Conservation (phyloP, 2,888 invertebrate species). For the Agelastica alni region DNA sequence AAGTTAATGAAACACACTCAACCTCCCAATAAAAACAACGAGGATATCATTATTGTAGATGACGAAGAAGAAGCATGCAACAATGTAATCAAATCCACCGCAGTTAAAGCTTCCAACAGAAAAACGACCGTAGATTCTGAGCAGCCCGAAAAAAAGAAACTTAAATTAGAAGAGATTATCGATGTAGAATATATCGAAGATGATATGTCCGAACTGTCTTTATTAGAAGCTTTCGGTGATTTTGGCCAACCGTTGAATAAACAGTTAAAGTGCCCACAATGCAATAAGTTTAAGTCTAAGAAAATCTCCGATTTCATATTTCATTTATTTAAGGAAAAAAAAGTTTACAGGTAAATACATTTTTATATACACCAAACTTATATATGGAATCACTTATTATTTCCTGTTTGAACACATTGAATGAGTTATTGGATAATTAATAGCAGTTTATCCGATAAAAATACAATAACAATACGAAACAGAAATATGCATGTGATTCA, state of each 20-base stretch:
- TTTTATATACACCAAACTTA: too few relatives aligned
- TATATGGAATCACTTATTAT: too few relatives aligned
- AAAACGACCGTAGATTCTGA: slow-evolving; percentile 15
- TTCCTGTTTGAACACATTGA: too few relatives aligned
- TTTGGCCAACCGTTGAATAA: slow-evolving; percentile 62
- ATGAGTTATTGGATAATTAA: too few relatives aligned
- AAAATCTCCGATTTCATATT: slow-evolving; percentile 65
- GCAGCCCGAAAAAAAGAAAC: background rate
- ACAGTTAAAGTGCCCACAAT: slow-evolving; percentile 66
- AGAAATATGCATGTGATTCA: too few relatives aligned
- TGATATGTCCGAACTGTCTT: slow-evolving; percentile 30
- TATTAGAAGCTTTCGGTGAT: slow-evolving; percentile 41
- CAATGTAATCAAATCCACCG: too few relatives aligned
- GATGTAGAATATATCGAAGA: slow-evolving; percentile 11
- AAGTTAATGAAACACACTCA: slow-evolving; percentile 23
- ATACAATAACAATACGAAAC: too few relatives aligned
- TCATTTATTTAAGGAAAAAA: slow-evolving; percentile 70
- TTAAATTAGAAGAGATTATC: background rate
- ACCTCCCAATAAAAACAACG: slow-evolving; percentile 7
- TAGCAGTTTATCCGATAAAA: too few relatives aligned
- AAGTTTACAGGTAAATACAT: slow-evolving; percentile 64
- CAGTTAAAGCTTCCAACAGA: slow-evolving; percentile 5
- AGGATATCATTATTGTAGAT: slow-evolving; percentile 34
- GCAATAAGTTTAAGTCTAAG: slow-evolving; percentile 63
- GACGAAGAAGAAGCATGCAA: slow-evolving; percentile 37